These are phyloP conservation scores for Phylloscopus trochiloides DNA, from an alignment of 2,113 vertebrate species.

Conservation along the genomic window DNA sequence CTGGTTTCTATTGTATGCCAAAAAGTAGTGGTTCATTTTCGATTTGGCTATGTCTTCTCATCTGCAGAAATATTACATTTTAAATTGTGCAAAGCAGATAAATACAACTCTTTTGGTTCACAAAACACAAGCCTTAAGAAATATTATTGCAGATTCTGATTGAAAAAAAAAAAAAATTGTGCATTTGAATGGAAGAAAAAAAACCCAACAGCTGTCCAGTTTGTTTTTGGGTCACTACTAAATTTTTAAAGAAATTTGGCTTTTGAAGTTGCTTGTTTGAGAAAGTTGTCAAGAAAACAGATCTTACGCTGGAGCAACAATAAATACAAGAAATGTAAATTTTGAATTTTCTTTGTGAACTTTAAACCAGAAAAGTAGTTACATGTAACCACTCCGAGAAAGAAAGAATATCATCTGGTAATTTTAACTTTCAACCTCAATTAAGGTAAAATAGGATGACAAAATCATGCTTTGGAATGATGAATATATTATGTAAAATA, in stretches of 20 bases:
- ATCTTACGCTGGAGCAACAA: not conserved
- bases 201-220: not conserved
- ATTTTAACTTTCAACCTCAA: not conserved
- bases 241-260: not conserved
- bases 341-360: not conserved
- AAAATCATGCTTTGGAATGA: conserved; percentile 22
- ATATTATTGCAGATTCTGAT: not conserved
- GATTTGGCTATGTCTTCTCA: not conserved
- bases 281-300: not conserved
- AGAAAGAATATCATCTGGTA: not conserved
- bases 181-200: not conserved
- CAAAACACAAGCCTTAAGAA: not conserved
- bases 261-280: not conserved
- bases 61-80: not conserved
- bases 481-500: conserved; percentile 1
- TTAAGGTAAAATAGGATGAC: conserved; percentile 23
- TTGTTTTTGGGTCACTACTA: not conserved
- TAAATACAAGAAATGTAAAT: not conserved
- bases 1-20: not conserved
- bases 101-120: not conserved
- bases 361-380: not conserved
- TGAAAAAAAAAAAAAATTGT: not conserved
- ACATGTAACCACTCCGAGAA: not conserved
- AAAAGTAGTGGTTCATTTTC: not conserved
- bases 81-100: not conserved